Conservation (phyloP, 1,140 invertebrate species). For the Oreohelix idahoensis region DNA sequence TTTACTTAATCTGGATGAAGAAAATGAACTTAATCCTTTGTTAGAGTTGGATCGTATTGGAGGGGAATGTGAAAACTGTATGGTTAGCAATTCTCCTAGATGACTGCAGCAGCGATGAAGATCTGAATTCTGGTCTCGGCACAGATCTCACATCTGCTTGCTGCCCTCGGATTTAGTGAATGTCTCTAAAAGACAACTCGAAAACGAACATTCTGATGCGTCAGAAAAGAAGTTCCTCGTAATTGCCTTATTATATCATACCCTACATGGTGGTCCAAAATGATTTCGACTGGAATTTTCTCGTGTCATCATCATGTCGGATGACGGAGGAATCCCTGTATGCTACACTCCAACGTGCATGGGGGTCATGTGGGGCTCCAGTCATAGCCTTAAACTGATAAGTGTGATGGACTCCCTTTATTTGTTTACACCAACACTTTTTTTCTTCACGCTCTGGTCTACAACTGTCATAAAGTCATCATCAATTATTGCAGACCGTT, state of each 20-base stretch:
- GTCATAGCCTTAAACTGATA: background rate
- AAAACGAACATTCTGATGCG: background rate
- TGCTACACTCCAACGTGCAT: conserved; percentile 34
- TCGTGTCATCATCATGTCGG: conserved; percentile 9
- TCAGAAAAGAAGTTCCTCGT: background rate
- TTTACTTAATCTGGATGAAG: conserved; percentile 8
- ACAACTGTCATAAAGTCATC: background rate
- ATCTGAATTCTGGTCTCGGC: background rate
- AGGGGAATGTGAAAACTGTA: too few relatives aligned
- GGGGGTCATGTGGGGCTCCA: conserved; percentile 32
- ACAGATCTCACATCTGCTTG: background rate
- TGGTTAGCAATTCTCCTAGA: background rate
- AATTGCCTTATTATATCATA: conserved; percentile 3
- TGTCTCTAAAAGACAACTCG: background rate
- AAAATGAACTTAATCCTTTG: conserved; percentile 9
- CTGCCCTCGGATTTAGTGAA: background rate
- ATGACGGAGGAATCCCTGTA: conserved; percentile 21
- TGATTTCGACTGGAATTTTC: conserved; percentile 13
- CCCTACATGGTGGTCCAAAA: conserved; percentile 34
- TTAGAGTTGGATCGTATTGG: too few relatives aligned
- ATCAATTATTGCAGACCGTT: background rate
- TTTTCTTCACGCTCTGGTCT: conserved; percentile 22
- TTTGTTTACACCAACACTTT: too few relatives aligned
- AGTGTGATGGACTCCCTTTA: background rate
- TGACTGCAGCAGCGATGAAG: too few relatives aligned